These are phyloP conservation scores for Polyergus mexicanus DNA, from an alignment of 1,140 invertebrate species.

Conservation along the genomic window DNA sequence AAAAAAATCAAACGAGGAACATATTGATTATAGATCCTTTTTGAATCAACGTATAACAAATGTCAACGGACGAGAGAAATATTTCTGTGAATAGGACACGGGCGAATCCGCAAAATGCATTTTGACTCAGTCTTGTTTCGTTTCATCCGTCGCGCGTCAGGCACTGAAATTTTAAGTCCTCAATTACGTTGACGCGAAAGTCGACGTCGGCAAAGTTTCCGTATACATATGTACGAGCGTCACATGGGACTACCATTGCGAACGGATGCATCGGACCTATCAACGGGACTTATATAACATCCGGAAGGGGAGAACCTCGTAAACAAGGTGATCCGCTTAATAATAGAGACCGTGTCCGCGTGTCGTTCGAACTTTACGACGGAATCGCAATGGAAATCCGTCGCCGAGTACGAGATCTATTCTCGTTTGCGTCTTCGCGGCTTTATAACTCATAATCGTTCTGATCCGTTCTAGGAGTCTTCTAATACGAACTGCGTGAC, in stretches of 20 bases:
- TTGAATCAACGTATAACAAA: background rate
- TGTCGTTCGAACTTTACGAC: conserved; percentile 29
- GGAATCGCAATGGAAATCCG: conserved; percentile 5
- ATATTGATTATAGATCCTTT: background rate
- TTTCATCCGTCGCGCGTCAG: background rate
- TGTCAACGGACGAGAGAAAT: background rate
- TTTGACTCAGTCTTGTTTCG: background rate
- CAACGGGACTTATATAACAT: conserved; percentile 21
- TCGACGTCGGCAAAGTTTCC: conserved; percentile 5
- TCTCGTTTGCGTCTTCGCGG: background rate
- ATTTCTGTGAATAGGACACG: background rate
- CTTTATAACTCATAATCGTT: background rate
- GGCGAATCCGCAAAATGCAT: conserved; percentile 7
- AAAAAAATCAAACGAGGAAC: background rate
- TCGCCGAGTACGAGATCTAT: background rate
- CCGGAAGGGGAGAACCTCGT: conserved; percentile 6
- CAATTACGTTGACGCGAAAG: conserved; percentile 24
- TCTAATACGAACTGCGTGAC: background rate
- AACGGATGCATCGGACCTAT: conserved; percentile 25
- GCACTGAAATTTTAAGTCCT: conserved; percentile 32
- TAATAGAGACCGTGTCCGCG: conserved; percentile 39
- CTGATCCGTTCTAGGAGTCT: background rate
- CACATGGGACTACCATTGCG: background rate
- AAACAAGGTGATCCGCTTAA: conserved; percentile 43
- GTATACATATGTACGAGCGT: background rate